phyloP scores from a whole-genome alignment of 2,113 vertebrate species.

The Charina bottae region DNA sequence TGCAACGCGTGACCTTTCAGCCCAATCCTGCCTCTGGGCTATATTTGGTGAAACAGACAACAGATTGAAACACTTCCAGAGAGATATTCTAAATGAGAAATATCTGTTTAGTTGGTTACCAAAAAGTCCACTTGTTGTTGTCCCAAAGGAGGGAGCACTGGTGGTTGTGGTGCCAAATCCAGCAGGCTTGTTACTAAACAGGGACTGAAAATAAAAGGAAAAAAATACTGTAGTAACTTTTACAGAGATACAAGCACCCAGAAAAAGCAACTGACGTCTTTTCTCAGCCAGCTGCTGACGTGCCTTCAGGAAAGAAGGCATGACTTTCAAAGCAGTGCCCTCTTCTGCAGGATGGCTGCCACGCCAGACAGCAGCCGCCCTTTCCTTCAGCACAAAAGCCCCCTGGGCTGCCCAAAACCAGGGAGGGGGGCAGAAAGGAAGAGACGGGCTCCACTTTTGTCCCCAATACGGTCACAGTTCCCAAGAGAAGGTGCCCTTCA shows the following conservation, averaged over 20 bases:
- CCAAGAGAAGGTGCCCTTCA: not conserved
- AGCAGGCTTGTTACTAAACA: slow-evolving; percentile 91
- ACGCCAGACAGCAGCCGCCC: too few species aligned
- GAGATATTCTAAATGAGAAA: slow-evolving; percentile 78
- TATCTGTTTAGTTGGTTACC: slow-evolving; percentile 84
- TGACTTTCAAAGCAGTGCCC: not conserved
- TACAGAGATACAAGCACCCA: not conserved
- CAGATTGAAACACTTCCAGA: slow-evolving; percentile 39
- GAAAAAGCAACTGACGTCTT: not conserved
- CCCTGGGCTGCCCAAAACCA: too few species aligned
- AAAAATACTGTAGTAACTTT: not conserved
- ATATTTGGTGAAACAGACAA: slow-evolving; percentile 22
- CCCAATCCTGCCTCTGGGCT: not conserved
- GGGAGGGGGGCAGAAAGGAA: not conserved
- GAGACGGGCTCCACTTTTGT: not conserved
- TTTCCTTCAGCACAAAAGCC: not conserved
- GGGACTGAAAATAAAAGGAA: slow-evolving; percentile 74
- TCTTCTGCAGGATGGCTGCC: too few species aligned
- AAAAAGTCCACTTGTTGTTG: slow-evolving; percentile 86
- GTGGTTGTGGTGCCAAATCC: slow-evolving; percentile 94
- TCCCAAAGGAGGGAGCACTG: slow-evolving; percentile 90
- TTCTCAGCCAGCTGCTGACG: not conserved
- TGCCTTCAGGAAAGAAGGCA: not conserved
- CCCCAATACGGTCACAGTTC: not conserved
- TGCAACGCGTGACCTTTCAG: not conserved